Percentiles rank a stretch among this genome's conserved stretches.
These are phyloP conservation scores for Trochalopteron elliotii DNA, from an alignment of 2,113 vertebrate genomes.

Conservation along the genomic window DNA sequence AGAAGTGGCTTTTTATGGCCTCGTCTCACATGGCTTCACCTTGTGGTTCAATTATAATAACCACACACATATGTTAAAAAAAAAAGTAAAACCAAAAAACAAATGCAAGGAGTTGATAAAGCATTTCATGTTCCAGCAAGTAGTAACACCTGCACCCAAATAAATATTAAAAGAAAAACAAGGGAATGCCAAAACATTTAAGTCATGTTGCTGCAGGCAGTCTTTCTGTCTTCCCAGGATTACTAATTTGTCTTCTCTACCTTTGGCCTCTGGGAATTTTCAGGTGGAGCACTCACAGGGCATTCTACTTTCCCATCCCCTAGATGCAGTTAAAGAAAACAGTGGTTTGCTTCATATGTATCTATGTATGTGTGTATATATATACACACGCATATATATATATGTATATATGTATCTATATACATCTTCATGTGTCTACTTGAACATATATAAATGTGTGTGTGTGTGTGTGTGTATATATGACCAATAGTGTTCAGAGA, in stretches of 20 bases:
- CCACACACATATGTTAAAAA: not conserved
- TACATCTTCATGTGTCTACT: not conserved
- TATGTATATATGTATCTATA: fast-evolving
- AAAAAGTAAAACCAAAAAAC: not conserved
- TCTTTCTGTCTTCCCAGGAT: not conserved
- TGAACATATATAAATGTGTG: not conserved
- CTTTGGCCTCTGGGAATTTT: not conserved
- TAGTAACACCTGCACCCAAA: not conserved
- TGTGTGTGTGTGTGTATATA: not conserved
- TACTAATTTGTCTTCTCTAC: not conserved
- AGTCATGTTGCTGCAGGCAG: not conserved
- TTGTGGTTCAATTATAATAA: not conserved
- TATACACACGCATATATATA: no score
- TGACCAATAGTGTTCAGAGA: not conserved
- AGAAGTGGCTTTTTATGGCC: not conserved
- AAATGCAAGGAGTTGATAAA: not conserved
- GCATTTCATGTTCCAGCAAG: not conserved
- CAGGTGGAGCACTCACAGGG: fast-evolving
- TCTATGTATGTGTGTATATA: not conserved
- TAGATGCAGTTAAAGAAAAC: not conserved
- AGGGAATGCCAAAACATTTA: not conserved
- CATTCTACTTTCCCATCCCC: not conserved
- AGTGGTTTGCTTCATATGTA: not conserved
- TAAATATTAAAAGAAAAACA: not conserved
- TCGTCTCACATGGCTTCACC: not conserved